These are phyloP conservation scores for Tympanoctomys barrerae DNA, from an alignment of 2,797 vertebrate genomes.

Conservation along the genomic window DNA sequence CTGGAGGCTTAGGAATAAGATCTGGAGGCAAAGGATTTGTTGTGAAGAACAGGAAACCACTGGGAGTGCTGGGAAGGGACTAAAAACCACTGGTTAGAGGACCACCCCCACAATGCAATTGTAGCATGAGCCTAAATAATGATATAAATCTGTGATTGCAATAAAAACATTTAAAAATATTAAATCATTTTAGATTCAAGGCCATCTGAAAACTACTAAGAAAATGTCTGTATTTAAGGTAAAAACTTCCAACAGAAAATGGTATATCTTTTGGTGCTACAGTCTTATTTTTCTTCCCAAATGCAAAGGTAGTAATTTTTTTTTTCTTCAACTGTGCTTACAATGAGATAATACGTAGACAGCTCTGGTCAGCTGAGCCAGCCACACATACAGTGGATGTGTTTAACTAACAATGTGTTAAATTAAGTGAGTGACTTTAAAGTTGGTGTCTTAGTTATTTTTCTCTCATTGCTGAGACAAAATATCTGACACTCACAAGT, in stretches of 20 bases:
- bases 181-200: constrained; percentile 14
- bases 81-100: not conserved
- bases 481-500: not conserved
- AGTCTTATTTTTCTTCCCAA: not conserved
- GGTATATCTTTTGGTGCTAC: not conserved
- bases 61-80: too few relatives aligned
- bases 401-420: not conserved
- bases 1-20: not conserved
- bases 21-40: not conserved
- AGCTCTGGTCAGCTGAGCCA: not conserved
- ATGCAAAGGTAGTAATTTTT: not conserved
- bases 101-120: not conserved
- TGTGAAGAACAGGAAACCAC: not conserved
- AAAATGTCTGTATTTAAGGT: constrained; percentile 4
- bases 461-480: not conserved
- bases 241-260: not conserved
- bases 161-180: not conserved
- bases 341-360: not conserved
- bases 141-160: not conserved
- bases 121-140: not conserved
- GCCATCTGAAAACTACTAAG: not conserved
- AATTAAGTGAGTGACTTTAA: not conserved
- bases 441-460: not conserved
- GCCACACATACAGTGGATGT: not conserved
- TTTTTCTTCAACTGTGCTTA: not conserved